phyloP scores from a whole-genome alignment of 2,113 vertebrate genomes.

The Lathamus discolor region DNA sequence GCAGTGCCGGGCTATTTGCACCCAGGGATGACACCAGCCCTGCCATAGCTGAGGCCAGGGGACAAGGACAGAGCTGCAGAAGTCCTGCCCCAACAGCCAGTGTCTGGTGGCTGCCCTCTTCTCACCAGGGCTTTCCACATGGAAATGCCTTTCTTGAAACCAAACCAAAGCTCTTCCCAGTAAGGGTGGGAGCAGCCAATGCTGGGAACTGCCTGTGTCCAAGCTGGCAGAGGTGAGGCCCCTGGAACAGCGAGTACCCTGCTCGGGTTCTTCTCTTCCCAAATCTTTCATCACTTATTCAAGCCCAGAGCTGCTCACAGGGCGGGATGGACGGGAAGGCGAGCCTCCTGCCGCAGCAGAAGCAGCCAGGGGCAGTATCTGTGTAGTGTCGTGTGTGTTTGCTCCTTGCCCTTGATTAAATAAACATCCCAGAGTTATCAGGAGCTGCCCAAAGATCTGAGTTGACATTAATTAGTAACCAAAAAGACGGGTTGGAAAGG shows the following conservation, averaged over 20 bases:
- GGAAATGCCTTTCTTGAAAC: background rate
- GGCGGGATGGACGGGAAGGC: background rate
- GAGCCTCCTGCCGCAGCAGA: background rate
- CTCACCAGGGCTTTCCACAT: background rate
- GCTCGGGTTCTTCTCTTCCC: rapidly evolving
- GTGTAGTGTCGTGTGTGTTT: background rate
- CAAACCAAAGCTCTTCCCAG: background rate
- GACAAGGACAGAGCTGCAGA: background rate
- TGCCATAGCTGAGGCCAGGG: background rate
- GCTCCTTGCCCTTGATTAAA: slow-evolving; percentile 50
- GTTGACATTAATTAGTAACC: slow-evolving; percentile 62
- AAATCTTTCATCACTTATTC: background rate
- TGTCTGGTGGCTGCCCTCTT: too few relatives aligned
- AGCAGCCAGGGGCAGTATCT: background rate
- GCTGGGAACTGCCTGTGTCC: background rate
- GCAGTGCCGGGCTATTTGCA: background rate
- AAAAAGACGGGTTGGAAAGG: background rate
- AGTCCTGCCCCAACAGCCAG: background rate
- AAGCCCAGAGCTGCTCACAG: background rate
- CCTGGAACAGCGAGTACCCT: background rate
- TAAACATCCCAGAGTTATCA: background rate
- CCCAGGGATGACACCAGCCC: background rate
- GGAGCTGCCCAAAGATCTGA: background rate
- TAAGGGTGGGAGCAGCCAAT: background rate
- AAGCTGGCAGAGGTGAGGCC: background rate